phyloP scores from a whole-genome alignment of 1,140 invertebrate genomes.

The Polypedilum pembai region DNA sequence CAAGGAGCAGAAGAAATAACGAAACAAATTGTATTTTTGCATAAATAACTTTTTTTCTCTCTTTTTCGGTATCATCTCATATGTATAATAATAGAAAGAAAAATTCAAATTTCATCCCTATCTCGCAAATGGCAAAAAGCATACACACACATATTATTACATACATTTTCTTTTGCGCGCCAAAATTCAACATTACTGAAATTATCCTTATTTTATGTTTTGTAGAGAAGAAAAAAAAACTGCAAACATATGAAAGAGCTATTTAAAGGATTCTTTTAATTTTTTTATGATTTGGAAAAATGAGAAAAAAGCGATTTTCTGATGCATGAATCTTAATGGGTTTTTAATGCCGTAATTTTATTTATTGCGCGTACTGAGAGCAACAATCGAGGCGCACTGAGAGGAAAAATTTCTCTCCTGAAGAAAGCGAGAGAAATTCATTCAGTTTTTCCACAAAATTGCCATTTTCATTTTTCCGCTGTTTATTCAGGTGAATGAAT shows the following conservation, averaged over 20 bases:
- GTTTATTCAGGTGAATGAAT: slow-evolving; percentile 18
- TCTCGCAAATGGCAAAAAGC: too few relatives aligned
- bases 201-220: neutral
- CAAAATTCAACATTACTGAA: neutral
- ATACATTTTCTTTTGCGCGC: neutral
- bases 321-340: slow-evolving; percentile 28
- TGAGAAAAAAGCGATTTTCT: slow-evolving; percentile 25
- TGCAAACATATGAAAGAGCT: slow-evolving; percentile 8
- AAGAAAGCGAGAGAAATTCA: neutral
- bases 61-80: neutral
- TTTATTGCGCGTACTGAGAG: slow-evolving; percentile 23
- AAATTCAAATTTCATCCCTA: too few relatives aligned
- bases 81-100: neutral
- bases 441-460: neutral
- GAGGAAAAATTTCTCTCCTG: neutral
- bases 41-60: slow-evolving; percentile 25
- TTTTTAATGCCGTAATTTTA: slow-evolving; percentile 27
- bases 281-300: slow-evolving; percentile 29
- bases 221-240: neutral
- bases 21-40: slow-evolving; percentile 27
- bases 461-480: neutral
- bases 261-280: slow-evolving; percentile 23
- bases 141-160: neutral
- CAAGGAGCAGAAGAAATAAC: neutral
- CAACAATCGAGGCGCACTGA: neutral